Percentiles rank a stretch among this genome's conserved stretches.
These are phyloP conservation scores for Fulmarus glacialis DNA, from an alignment of 2,113 vertebrate species.

Conservation along the genomic window DNA sequence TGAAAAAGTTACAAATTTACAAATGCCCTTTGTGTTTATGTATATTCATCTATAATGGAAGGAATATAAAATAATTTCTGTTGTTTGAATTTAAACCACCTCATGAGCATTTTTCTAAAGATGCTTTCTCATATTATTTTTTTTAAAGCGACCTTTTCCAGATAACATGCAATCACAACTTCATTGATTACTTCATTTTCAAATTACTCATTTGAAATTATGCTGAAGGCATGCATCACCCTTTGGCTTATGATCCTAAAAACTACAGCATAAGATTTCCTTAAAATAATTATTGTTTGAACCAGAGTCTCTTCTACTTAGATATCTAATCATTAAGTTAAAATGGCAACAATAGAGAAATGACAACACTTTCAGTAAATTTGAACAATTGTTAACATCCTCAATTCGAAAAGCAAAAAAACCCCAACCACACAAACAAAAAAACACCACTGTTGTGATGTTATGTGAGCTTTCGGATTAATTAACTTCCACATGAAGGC, in stretches of 20 bases:
- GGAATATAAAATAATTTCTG: not conserved
- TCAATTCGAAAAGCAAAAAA: not conserved
- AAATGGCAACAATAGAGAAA: not conserved
- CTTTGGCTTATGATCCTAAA: not conserved
- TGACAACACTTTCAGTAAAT: not conserved
- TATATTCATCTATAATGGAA: not conserved
- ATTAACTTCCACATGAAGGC: not conserved
- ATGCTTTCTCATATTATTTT: not conserved
- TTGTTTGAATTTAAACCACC: not conserved
- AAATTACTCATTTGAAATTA: not conserved
- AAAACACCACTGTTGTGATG: not conserved
- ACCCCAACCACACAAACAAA: fast-evolving
- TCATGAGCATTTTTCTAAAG: not conserved
- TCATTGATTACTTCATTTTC: not conserved
- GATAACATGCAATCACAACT: not conserved
- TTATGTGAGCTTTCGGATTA: not conserved
- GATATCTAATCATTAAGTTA: not conserved
- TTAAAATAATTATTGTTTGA: not conserved
- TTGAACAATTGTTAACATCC: not conserved
- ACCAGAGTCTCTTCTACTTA: not conserved
- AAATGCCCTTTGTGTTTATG: not conserved
- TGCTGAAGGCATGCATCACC: not conserved
- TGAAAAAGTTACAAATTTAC: not conserved
- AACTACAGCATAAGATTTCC: not conserved
- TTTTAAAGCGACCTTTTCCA: not conserved